Conservation (phyloP, 2,113 vertebrate genomes). For the Ginglymostoma cirratum region DNA sequence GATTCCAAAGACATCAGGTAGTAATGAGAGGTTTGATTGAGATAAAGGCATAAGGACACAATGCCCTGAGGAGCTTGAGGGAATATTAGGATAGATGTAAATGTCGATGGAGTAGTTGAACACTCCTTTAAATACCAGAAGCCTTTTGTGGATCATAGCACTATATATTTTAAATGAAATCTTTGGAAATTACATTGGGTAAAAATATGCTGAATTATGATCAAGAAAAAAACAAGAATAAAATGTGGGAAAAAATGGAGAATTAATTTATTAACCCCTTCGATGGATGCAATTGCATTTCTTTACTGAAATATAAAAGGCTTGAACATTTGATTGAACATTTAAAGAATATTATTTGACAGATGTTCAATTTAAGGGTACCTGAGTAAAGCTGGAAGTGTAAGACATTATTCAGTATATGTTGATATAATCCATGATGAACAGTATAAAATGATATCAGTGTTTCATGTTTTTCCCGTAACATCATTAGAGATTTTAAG, state of each 20-base stretch:
- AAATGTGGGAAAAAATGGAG: background rate
- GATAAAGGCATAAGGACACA: conserved; percentile 14
- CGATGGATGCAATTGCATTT: background rate
- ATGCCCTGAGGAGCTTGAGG: conserved; percentile 12
- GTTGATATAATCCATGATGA: background rate
- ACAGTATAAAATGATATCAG: background rate
- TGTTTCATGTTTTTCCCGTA: background rate
- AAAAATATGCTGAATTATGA: conserved; percentile 25
- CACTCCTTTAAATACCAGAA: conserved; percentile 18
- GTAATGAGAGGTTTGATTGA: conserved; percentile 35
- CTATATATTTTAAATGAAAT: conserved; percentile 28
- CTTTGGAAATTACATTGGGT: background rate
- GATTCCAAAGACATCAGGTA: conserved; percentile 21
- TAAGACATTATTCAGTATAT: background rate
- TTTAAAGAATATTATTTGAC: background rate
- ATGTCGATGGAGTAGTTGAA: conserved; percentile 22
- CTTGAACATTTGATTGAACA: background rate
- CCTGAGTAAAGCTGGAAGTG: background rate
- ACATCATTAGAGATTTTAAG: conserved; percentile 18
- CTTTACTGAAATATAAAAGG: background rate
- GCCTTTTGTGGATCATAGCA: background rate
- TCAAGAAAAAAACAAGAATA: conserved; percentile 20
- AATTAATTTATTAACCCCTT: conserved; percentile 18
- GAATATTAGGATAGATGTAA: conserved; percentile 30
- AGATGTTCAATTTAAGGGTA: background rate